Evolutionary conservation across 2,113 vertebrate species (phyloP).

Genomic region (Ibidorhyncha struthersii): DNA sequence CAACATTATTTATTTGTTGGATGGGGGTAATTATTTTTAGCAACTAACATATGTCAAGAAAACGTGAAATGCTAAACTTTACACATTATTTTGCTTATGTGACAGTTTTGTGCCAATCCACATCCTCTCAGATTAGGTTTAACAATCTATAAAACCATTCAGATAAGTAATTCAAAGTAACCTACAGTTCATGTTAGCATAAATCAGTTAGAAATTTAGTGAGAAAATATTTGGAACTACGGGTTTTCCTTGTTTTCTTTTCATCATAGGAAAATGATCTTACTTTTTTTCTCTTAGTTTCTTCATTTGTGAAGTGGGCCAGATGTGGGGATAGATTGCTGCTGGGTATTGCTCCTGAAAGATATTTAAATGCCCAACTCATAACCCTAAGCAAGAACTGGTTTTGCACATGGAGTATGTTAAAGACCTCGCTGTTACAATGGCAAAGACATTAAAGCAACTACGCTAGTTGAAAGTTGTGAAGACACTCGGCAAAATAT

Average conservation of each 20-base stretch:
- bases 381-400: not conserved
- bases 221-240: not conserved
- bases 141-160: not conserved
- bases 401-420: not conserved
- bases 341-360: not conserved
- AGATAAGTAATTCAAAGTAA: not conserved
- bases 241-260: not conserved
- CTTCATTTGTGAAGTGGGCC: not conserved
- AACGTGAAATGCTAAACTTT: not conserved
- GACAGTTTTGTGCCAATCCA: not conserved
- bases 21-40: not conserved
- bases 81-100: not conserved
- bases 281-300: not conserved
- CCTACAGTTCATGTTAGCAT: not conserved
- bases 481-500: not conserved
- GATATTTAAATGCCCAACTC: not conserved
- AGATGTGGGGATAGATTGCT: not conserved
- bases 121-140: not conserved
- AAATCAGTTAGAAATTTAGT: not conserved
- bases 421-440: not conserved
- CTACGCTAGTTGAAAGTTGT: not conserved
- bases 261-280: not conserved
- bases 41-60: not conserved
- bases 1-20: not conserved
- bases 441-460: not conserved